phyloP scores from a whole-genome alignment of 2,113 vertebrate species.

The Gallinago media region DNA sequence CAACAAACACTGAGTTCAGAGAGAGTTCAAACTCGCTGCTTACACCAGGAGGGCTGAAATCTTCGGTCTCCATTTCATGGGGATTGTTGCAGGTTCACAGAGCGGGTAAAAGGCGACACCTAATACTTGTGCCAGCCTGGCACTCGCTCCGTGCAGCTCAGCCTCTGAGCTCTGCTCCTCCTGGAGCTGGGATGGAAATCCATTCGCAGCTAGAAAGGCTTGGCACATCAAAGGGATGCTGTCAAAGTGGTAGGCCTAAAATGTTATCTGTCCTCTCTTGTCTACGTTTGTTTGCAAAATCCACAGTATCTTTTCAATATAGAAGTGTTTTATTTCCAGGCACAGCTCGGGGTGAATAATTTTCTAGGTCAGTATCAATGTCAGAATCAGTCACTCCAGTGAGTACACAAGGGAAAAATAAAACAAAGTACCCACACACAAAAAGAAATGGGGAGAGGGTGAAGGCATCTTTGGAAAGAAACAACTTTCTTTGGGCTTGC shows the following conservation, averaged over 20 bases:
- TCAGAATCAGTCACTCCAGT: neutral
- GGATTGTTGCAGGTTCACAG: neutral
- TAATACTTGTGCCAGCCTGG: slow-evolving; percentile 25
- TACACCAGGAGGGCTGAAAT: neutral
- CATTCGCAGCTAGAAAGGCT: neutral
- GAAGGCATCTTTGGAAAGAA: neutral
- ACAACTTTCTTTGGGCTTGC: neutral
- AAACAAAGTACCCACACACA: neutral
- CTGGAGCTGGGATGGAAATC: neutral
- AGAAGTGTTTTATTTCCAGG: slow-evolving; percentile 20
- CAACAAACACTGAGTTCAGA: slow-evolving; percentile 33
- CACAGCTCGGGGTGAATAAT: neutral
- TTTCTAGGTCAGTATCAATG: slow-evolving; percentile 3
- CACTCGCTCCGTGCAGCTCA: neutral
- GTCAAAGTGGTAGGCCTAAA: neutral
- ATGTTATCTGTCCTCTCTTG: neutral
- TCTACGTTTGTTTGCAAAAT: neutral
- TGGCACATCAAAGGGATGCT: neutral
- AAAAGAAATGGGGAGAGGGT: neutral
- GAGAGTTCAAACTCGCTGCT: slow-evolving; percentile 31
- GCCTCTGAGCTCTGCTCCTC: neutral
- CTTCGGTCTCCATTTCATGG: slow-evolving; percentile 42
- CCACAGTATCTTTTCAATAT: neutral
- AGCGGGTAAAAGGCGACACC: neutral
- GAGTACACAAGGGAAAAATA: neutral